A percentile compares a stretch with the other conserved stretches of the same genome.
Conservation (phyloP, 2,113 vertebrate genomes). For the Cercocebus atys region DNA sequence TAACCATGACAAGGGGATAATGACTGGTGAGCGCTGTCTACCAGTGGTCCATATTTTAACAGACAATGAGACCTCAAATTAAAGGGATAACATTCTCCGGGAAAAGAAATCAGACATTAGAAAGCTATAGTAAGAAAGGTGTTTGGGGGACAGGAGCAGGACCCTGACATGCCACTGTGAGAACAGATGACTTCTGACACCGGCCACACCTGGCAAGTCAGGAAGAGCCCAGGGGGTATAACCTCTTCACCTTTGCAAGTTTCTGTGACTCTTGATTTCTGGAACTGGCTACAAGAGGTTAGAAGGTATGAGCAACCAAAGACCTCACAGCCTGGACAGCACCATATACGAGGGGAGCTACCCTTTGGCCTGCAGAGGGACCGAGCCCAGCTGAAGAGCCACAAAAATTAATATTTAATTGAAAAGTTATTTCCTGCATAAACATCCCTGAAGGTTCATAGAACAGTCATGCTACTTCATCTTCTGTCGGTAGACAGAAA, state of each 20-base stretch:
- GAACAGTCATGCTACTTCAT: accelerated
- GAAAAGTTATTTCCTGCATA: background rate
- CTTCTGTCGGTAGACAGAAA: conserved; percentile 43
- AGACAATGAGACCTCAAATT: background rate
- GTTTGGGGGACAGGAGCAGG: background rate
- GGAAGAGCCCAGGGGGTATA: too few species aligned
- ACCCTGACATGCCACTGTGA: background rate
- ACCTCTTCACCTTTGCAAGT: background rate
- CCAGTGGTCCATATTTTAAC: background rate
- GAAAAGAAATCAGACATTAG: background rate
- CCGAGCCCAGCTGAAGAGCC: background rate
- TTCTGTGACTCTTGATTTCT: background rate
- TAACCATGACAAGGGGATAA: background rate
- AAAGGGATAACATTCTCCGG: background rate
- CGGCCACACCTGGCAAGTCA: accelerated
- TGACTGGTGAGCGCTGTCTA: background rate
- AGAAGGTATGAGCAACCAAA: background rate
- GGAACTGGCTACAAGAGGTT: background rate
- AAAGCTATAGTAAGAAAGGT: background rate
- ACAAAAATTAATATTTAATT: conserved; percentile 11
- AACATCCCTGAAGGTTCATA: background rate
- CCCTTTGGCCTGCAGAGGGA: background rate
- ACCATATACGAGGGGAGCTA: background rate
- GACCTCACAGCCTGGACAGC: background rate
- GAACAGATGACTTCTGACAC: background rate